A percentile compares a stretch with the other conserved stretches of the same genome.
Conservation (phyloP, 2,797 vertebrate species). For the Anas acuta region DNA sequence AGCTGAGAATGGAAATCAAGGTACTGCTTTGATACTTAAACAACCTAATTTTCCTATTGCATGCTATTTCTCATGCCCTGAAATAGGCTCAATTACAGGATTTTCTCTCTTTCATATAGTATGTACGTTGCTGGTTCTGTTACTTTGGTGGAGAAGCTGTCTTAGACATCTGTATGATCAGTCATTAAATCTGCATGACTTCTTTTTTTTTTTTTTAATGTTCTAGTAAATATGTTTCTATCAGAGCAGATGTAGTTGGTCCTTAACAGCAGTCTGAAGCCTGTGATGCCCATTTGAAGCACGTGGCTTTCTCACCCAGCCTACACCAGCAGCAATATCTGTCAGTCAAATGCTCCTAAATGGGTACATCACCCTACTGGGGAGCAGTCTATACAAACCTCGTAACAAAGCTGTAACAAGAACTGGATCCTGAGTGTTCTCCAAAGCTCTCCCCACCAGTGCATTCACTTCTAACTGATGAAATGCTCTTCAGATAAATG, state of each 20-base stretch:
- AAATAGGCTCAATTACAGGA: not conserved
- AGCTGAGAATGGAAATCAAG: not conserved
- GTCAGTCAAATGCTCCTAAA: not conserved
- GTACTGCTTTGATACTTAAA: not conserved
- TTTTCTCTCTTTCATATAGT: not conserved
- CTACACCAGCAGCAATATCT: not conserved
- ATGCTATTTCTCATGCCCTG: not conserved
- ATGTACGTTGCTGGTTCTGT: not conserved
- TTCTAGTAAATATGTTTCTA: not conserved
- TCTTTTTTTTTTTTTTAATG: not conserved
- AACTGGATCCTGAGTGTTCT: not conserved
- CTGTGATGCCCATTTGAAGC: not conserved
- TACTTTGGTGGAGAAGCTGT: not conserved
- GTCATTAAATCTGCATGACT: not conserved
- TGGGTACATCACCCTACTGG: not conserved
- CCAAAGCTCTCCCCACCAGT: not conserved
- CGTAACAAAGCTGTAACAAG: not conserved
- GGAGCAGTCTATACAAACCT: not conserved
- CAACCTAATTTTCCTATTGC: not conserved
- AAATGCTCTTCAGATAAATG: slow-evolving; percentile 22
- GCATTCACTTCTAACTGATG: not conserved
- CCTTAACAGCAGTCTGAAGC: not conserved
- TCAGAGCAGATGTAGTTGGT: not conserved
- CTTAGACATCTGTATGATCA: not conserved
- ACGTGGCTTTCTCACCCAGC: not conserved